These are phyloP conservation scores for Neolamprologus ventralis DNA, from an alignment of 2,113 vertebrate species.

Conservation along the genomic window DNA sequence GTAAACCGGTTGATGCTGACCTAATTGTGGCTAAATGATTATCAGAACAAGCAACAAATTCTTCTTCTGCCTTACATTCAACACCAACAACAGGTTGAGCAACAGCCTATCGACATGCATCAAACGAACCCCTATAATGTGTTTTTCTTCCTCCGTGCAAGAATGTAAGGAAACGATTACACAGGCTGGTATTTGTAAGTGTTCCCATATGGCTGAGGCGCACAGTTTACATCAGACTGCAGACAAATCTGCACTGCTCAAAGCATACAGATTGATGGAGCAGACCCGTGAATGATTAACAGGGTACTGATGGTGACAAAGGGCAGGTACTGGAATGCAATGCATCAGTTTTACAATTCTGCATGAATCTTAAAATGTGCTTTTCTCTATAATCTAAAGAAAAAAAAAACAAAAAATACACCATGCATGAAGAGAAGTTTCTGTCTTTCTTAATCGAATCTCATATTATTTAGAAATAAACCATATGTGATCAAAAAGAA, in stretches of 20 bases:
- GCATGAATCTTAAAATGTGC: not conserved
- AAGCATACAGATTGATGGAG: constrained; percentile 1
- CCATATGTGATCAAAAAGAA: not conserved
- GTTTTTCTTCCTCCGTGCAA: not conserved
- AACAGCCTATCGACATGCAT: not conserved
- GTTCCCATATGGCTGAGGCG: constrained; percentile 14
- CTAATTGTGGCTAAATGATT: not conserved
- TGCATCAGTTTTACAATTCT: not conserved
- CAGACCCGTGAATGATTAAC: not conserved
- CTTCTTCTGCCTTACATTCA: not conserved
- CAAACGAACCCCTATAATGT: not conserved
- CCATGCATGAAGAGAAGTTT: not conserved
- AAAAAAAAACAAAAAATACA: not conserved
- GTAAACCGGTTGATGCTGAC: not conserved
- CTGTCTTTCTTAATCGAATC: not conserved
- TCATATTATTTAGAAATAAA: not conserved
- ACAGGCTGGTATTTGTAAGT: not conserved
- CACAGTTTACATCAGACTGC: not conserved
- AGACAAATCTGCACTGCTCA: not conserved
- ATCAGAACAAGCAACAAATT: not conserved
- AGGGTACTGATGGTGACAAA: not conserved
- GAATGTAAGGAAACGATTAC: not conserved
- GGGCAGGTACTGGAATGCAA: not conserved
- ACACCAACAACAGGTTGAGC: not conserved
- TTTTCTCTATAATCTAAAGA: fast-evolving